Evolutionary conservation across 2,888 invertebrate genomes (phyloP), one percentile per base, ranked within the genome.

Genomic region (Heliconius sara): DNA sequence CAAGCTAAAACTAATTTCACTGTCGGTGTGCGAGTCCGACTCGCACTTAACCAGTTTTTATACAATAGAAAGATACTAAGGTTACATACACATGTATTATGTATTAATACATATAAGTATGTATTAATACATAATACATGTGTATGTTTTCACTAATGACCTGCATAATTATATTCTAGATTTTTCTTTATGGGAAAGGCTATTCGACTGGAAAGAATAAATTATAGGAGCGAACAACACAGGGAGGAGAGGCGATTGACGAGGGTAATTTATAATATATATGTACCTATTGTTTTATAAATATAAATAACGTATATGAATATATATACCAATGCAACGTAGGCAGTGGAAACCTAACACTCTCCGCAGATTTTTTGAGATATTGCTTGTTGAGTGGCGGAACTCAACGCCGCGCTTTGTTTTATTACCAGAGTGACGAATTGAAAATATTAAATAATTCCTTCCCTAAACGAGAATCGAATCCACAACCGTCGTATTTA

Each of bases 181-280:
- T 94, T 95, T 83, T 92, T 89, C 84, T 95, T 92, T 77, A 94
- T 95, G 91, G 93, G 94, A 68, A 95, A 94, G 87, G 91, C 95
- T 52, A 86, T 93, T 72, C 88, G 92, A 66, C 86, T 95, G 83
- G 95, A 95, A 87, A 91, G 88, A 86, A 93, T 93, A 88, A 93
- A 92, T 84, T 94, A 95, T 80, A 91, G 90, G 88, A 91, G 91
- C 78, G 93, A 94, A 85, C 88, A 87, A 81, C 92, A 92, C 83
- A 92, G 89, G 82, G 95, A 95, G 83, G 94, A 95, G 82, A 93
- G 91, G 82, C 88, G 89, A 72, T 87, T 95, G 12, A 95, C 95
- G 27, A 93, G 93, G 91, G 95, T 95, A 85, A 81, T 67, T 80
- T 77, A 65, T 66, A 70, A 77, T 47, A 76, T 39, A 27, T 39